phyloP scores from a whole-genome alignment of 2,797 vertebrate species.

The Limnodromus scolopaceus region DNA sequence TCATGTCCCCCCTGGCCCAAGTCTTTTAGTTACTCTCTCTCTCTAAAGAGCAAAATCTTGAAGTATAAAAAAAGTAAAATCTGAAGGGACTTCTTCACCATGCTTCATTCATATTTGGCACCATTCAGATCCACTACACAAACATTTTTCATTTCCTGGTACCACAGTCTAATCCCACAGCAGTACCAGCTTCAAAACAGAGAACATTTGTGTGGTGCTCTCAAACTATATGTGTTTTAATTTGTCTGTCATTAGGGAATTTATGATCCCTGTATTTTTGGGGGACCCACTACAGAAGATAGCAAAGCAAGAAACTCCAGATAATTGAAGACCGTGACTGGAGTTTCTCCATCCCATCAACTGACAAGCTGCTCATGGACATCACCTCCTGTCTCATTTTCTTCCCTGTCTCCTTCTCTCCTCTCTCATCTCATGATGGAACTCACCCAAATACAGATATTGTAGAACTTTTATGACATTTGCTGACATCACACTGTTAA shows the following conservation, averaged over 20 bases:
- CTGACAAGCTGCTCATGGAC: not conserved
- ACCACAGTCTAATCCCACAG: not conserved
- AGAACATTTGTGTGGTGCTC: not conserved
- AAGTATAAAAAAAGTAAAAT: not conserved
- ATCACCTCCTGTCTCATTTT: not conserved
- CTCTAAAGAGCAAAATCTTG: not conserved
- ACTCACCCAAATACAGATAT: not conserved
- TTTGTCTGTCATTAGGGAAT: not conserved
- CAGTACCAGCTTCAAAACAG: not conserved
- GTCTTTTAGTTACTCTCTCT: not conserved
- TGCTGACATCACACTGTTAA: not conserved
- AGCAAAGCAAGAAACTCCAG: not conserved
- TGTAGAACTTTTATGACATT: not conserved
- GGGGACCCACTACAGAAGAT: not conserved
- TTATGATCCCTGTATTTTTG: not conserved
- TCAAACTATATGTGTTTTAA: rapidly evolving
- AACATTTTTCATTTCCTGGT: not conserved
- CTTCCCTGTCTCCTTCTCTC: not conserved
- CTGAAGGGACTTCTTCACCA: not conserved
- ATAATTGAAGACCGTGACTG: not conserved
- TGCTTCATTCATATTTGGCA: not conserved
- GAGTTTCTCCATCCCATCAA: not conserved
- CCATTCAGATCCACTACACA: not conserved
- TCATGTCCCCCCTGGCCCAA: not conserved
- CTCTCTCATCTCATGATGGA: not conserved